Evolutionary conservation across 2,888 invertebrate species (phyloP), one percentile per base, ranked within the genome.

Genomic region (Apamea monoglypha): DNA sequence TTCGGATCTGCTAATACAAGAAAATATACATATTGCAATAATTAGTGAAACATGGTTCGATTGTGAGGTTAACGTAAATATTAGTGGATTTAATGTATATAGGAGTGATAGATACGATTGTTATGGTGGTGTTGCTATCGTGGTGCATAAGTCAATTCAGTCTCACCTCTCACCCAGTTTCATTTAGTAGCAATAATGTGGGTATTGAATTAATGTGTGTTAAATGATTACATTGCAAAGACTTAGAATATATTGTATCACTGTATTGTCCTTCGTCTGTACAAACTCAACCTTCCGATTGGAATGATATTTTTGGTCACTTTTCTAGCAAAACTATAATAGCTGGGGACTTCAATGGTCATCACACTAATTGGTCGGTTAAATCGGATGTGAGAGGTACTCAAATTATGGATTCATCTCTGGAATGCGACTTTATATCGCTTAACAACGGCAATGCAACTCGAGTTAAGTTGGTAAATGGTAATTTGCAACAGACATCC

Each of bases 241-340:
- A 56, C 16, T 36, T 71, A 71, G 70, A 71, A 71, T 71, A 71
- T 36, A 25, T 71, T 21, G 25, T 71, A 36, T 71, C 70, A 16
- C 36, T 70, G 7, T 70, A 70, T 16, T 70, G 70, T 36, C 70
- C 70, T 36, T 56, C 70, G 16, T 71, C 70, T 25, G 25, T 71
- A 8, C 56, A 56, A 40, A 71, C 56, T 25, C 70, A 71, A 40
- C 25, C n/a, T 8, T 56, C 56, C 25, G 70, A 63, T 44, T 73
- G 72, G 72, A 44, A 63, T 73, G 32, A 47, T 63, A 63, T 73
- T 21, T 73, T 73, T 29, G 18, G 29, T 21, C 29, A 63, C 47
- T 73, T 73, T 32, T 21, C 72, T 14, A 25, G 44, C 32, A 73
- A 73, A 73, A 73, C 63, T 44, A 44, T 72, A 61, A 32, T 63